A percentile compares a stretch with the other conserved stretches of the same genome.
Conservation (phyloP, 2,888 invertebrate genomes). For the Cosmia pyralina region DNA sequence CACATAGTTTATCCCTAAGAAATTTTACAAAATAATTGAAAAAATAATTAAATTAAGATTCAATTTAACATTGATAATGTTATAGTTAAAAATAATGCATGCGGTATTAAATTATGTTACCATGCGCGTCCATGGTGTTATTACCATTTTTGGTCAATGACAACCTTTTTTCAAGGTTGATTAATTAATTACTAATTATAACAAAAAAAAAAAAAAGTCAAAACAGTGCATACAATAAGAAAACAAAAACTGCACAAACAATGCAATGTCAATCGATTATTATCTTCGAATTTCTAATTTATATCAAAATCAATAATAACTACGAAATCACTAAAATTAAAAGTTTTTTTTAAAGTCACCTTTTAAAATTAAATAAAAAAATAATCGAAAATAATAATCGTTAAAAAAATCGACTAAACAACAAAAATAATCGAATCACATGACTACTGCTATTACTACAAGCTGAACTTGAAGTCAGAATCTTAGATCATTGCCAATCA, state of each 20-base stretch:
- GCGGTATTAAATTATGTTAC: conserved; percentile 61
- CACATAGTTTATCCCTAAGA: conserved; percentile 50
- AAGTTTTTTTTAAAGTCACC: conserved; percentile 6
- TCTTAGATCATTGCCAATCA: conserved; percentile 6
- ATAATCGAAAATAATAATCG: conserved; percentile 43
- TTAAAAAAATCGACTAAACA: conserved; percentile 47
- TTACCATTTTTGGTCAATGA: conserved; percentile 67
- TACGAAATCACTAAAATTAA: neutral
- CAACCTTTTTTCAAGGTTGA: conserved; percentile 52
- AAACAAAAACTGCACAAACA: conserved; percentile 55
- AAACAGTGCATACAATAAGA: conserved; percentile 53
- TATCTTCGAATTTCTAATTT: conserved; percentile 34
- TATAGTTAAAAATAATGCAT: conserved; percentile 66
- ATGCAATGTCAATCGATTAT: conserved; percentile 58
- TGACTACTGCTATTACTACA: conserved; percentile 31
- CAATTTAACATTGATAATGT: conserved; percentile 60
- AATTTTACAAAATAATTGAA: conserved; percentile 42
- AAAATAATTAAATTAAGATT: conserved; percentile 37
- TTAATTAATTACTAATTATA: conserved; percentile 25
- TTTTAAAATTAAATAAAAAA: neutral
- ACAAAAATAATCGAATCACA: conserved; percentile 38
- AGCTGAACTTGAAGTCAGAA: conserved; percentile 39
- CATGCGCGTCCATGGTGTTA: conserved; percentile 66
- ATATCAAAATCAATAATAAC: neutral
- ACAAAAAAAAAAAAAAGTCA: conserved; percentile 41